These are phyloP conservation scores for Chironomus tentans DNA, from an alignment of 2,888 invertebrate species.

Conservation along the genomic window DNA sequence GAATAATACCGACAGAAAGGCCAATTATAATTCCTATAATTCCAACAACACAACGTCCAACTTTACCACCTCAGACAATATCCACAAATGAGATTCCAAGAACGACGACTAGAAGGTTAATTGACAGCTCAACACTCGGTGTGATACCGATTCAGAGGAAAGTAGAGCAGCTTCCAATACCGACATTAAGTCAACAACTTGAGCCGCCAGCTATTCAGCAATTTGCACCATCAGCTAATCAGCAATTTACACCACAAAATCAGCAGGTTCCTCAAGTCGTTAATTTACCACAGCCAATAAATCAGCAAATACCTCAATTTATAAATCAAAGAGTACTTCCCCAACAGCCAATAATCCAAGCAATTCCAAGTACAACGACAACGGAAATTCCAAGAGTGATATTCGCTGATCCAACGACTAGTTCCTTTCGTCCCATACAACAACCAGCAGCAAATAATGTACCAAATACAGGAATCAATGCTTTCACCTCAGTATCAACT, in stretches of 20 bases:
- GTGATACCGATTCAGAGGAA: not conserved
- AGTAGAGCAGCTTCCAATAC: not conserved
- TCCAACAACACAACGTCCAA: not conserved
- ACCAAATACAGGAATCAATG: not conserved
- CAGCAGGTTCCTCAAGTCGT: not conserved
- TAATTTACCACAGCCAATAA: not conserved
- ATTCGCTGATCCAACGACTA: not conserved
- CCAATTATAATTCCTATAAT: not conserved
- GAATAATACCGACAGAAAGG: not conserved
- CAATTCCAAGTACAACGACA: not conserved
- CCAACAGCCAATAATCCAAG: not conserved
- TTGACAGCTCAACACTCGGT: not conserved
- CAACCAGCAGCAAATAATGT: not conserved
- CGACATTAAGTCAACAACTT: not conserved
- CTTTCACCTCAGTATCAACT: not conserved
- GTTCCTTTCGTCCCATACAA: not conserved
- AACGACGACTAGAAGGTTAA: not conserved
- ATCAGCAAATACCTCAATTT: not conserved
- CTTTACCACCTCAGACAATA: not conserved
- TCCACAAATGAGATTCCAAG: not conserved
- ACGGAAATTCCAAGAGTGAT: not conserved
- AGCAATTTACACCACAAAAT: not conserved
- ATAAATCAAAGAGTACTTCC: not conserved
- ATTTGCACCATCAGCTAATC: not conserved
- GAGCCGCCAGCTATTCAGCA: not conserved